Evolutionary conservation across 1,140 invertebrate species (phyloP), one percentile per base, ranked within the genome.

Genomic region (Hydropsyche tenuis): DNA sequence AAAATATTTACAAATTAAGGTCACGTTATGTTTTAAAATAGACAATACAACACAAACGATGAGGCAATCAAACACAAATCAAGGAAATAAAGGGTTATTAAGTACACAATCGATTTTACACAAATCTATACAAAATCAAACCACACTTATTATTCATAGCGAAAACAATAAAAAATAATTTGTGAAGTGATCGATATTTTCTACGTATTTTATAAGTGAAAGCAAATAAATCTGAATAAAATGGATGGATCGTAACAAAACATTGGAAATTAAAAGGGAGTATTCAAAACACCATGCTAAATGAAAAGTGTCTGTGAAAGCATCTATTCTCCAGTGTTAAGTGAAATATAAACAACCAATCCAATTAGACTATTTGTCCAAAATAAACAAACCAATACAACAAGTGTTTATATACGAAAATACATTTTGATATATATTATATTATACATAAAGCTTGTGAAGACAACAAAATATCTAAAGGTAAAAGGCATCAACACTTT

Each of bases 271-370:
- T 7, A 53, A 20, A 53, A 53, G 48, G n/a, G 30, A 37, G 48
- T 53, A 48, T 48, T 48, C 12, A 48, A 48, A 48, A 48, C 14
- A 53, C 48, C 48, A 20, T 53, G 48, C 48, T 25, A 63, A 63
- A 48, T 65, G 70, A 64, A 65, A 37, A n/a, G 27, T 62, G 53
- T 20, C 14, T 37, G 71, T 73, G 71, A 73, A 73, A 73, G 71
- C 71, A 45, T 46, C 71, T 73, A 73, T 12, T 64, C 43, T 73
- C 60, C 71, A 73, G 71, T 73, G 71, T 73, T 73, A 65, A 73
- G 71, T 73, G 71, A 73, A 65, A 56, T 73, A 56, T 56, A 68
- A 65, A 65, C 43, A 70, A 70, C 69, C 56, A 60, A 70, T 72
- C 70, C 37, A 72, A 72, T 70, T 60, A 62, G 60, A 46, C 56